These are phyloP conservation scores for Typhlichthys subterraneus DNA, from an alignment of 2,797 vertebrate genomes.

Conservation along the genomic window DNA sequence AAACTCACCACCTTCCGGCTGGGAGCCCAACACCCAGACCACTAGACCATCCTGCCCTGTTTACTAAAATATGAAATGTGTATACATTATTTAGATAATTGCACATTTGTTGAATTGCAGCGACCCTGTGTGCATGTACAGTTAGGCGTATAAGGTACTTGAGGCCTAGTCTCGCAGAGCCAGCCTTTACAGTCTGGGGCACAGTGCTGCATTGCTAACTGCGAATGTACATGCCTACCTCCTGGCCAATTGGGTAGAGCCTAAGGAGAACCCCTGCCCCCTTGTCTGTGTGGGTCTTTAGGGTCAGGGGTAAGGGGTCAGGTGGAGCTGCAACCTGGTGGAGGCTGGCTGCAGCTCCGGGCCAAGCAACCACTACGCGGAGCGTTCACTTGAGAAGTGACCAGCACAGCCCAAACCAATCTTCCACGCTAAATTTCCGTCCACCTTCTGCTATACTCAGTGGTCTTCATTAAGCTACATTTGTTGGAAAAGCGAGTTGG, in stretches of 20 bases:
- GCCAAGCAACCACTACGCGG: slow-evolving; percentile 58
- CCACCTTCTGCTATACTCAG: slow-evolving; percentile 38
- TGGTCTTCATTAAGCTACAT: slow-evolving; percentile 58
- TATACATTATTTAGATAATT: too few species aligned
- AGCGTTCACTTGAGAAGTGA: slow-evolving; percentile 53
- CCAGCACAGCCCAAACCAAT: slow-evolving; percentile 30
- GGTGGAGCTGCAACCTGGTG: slow-evolving; percentile 52
- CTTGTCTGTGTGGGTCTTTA: slow-evolving; percentile 62
- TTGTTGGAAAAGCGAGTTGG: slow-evolving; percentile 55
- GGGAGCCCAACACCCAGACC: too few species aligned
- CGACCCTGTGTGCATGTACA: too few species aligned
- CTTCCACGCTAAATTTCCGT: slow-evolving; percentile 57
- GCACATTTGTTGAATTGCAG: too few species aligned
- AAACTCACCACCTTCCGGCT: too few species aligned
- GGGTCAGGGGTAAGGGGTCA: slow-evolving; percentile 51
- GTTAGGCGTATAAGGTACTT: too few species aligned
- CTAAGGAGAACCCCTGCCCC: slow-evolving; percentile 62
- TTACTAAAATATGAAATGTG: too few species aligned
- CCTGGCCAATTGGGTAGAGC: slow-evolving; percentile 55
- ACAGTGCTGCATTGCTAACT: too few species aligned
- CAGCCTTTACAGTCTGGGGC: too few species aligned
- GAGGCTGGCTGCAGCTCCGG: slow-evolving; percentile 62
- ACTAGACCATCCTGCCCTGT: too few species aligned
- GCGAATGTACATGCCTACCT: slow-evolving; percentile 33
- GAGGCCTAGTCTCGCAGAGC: too few species aligned